Conservation (phyloP, 1,140 invertebrate genomes). For the Gryllus bimaculatus region DNA sequence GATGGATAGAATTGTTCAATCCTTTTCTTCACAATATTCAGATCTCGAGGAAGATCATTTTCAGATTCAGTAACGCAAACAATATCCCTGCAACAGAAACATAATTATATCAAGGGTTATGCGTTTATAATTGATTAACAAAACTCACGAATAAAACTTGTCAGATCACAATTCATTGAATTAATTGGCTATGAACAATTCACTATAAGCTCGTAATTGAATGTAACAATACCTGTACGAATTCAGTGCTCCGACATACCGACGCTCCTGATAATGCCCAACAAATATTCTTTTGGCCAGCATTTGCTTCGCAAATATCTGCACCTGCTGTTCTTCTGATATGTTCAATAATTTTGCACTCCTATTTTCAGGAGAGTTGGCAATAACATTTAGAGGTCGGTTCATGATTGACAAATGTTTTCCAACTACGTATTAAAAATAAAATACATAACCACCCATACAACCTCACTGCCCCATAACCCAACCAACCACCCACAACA, state of each 20-base stretch:
- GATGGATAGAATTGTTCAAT: background rate
- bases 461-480: too few species aligned
- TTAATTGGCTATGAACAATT: too few species aligned
- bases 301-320: constrained; percentile 18
- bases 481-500: too few species aligned
- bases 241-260: constrained; percentile 8
- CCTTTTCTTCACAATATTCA: constrained; percentile 1
- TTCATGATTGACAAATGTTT: too few species aligned
- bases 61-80: background rate
- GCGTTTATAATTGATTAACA: too few species aligned
- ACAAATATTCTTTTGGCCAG: constrained; percentile 12
- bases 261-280: constrained; percentile 14
- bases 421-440: too few species aligned
- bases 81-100: constrained; percentile 9
- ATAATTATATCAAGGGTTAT: background rate
- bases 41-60: constrained; percentile 7
- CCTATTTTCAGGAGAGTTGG: background rate
- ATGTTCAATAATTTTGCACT: background rate
- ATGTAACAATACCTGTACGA: constrained; percentile 10
- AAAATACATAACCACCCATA: too few species aligned
- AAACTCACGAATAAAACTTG: too few species aligned
- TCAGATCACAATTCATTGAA: too few species aligned
- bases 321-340: constrained; percentile 10
- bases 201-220: too few species aligned
- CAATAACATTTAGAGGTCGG: too few species aligned